These are phyloP conservation scores for Cettia cetti DNA, from an alignment of 2,113 vertebrate genomes.

Conservation along the genomic window DNA sequence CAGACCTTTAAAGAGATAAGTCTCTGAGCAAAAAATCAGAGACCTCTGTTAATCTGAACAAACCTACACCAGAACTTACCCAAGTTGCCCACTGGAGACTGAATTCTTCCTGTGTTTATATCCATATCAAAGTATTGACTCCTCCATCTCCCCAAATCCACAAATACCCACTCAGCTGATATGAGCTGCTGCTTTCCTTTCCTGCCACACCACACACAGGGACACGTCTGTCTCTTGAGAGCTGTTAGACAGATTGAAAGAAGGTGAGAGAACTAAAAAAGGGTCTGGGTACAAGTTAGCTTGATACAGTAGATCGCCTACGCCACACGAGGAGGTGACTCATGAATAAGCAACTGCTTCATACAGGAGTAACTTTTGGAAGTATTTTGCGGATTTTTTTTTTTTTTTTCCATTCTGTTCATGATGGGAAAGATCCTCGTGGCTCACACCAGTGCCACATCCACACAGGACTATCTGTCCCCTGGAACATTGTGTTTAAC, in stretches of 20 bases:
- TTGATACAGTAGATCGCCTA: neutral
- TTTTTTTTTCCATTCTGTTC: neutral
- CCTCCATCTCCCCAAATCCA: neutral
- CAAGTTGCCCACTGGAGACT: fast-evolving
- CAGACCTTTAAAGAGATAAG: neutral
- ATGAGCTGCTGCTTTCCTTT: neutral
- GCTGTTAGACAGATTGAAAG: neutral
- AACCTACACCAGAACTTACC: neutral
- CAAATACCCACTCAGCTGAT: neutral
- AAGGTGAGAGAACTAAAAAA: neutral
- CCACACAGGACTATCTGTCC: neutral
- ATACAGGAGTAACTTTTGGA: neutral
- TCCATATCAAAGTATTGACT: neutral
- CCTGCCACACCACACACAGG: neutral
- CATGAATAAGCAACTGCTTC: neutral
- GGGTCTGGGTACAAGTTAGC: neutral
- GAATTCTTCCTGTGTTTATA: neutral
- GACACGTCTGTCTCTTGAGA: neutral
- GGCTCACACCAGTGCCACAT: neutral
- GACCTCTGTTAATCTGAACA: neutral
- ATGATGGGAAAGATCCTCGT: fast-evolving
- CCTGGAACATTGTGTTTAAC: neutral
- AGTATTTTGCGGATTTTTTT: neutral
- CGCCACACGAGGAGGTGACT: neutral
- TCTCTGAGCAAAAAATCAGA: neutral